phyloP scores from a whole-genome alignment of 92 coral and sea anemone genomes.

The Phymanthus crucifer region DNA sequence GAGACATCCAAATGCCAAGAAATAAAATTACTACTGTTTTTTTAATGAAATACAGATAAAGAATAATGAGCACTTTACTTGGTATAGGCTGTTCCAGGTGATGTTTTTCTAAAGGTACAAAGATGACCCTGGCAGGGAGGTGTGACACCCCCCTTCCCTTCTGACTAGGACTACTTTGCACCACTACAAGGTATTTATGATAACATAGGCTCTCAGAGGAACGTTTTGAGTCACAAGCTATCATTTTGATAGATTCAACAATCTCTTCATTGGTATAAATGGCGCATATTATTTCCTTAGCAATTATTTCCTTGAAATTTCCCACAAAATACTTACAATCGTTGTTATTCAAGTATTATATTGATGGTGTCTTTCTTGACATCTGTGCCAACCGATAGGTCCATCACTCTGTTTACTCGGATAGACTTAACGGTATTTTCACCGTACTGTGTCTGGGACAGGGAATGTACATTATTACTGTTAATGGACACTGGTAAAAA shows the following conservation, averaged over 20 bases:
- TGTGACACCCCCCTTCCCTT: background rate
- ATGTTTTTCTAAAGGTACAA: no score
- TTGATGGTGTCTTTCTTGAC: background rate
- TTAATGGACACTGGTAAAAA: conserved; percentile 19
- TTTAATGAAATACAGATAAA: no score
- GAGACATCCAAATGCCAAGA: background rate
- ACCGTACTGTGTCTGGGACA: conserved; percentile 18
- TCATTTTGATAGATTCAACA: no score
- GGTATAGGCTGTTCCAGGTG: no score
- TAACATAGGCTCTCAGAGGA: no score
- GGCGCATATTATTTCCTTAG: no score
- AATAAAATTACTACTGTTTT: background rate
- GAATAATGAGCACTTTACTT: no score
- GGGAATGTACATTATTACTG: background rate
- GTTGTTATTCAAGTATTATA: background rate
- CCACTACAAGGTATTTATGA: background rate
- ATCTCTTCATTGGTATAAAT: no score
- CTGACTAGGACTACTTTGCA: background rate
- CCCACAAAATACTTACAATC: no score
- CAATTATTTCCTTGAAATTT: no score
- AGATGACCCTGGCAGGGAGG: background rate
- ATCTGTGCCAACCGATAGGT: background rate
- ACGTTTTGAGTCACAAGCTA: no score
- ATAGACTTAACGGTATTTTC: background rate
- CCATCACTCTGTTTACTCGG: background rate